Evolutionary conservation across 2,888 invertebrate genomes (phyloP), one percentile per base, ranked within the genome.

Genomic region (Pterobdella sp.): DNA sequence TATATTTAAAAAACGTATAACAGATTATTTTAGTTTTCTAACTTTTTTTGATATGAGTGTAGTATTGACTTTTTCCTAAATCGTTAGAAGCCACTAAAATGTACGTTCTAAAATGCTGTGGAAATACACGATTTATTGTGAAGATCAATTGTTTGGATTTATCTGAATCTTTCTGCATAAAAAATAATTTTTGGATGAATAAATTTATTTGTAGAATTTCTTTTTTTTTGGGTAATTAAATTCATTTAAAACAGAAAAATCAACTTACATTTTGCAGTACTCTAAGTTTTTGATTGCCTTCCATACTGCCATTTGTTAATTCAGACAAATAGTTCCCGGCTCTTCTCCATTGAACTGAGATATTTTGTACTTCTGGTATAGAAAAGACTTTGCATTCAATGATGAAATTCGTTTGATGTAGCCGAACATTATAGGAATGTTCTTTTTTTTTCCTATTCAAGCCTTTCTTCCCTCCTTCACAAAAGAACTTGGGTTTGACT

Each of bases 81-180:
- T 7, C 60, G 68, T 73, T 73, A 35, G 67, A 29, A 14, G 73
- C 73, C 34, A 49, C 60, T 29, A 73, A 34, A 32, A 4, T n/a
- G 63, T 73, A 73, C n/a, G 67, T 34, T 14, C 73, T 22, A 29
- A 73, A 73, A 36, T 73, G 73, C 63, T 73, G 73, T 22, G 73
- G 73, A n/a, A 56, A 73, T n/a, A 73, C n/a, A 22, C 56, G 73
- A 29, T 26, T 29, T 29, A 73, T 73, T 10, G 52, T 1, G 36
- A 73, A 60, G 26, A n/a, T 31, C 68, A 73, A 34, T 37, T 42
- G n/a, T 32, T 67, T 73, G 1, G 52, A 67, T 0, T 52, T 73
- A 14, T 1, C 18, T 0, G 67, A 34, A 1, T 35, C 68, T 56
- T 68, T 68, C 56, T 68, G 68, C 26, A 14, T 34, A 26, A 56